Evolutionary conservation across 2,888 invertebrate genomes (phyloP).

Genomic region (Drosophila affinis): DNA sequence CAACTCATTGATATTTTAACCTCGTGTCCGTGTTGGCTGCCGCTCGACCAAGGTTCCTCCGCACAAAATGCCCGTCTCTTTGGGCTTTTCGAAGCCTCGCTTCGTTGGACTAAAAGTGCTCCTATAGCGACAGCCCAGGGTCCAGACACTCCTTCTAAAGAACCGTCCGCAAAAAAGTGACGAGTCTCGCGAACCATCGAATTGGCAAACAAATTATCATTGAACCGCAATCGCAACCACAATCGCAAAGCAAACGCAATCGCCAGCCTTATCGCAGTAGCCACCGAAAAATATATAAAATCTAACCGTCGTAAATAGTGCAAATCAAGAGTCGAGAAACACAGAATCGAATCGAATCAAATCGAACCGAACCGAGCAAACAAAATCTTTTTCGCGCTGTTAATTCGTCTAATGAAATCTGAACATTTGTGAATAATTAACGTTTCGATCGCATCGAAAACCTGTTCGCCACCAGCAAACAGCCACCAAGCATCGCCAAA

Average conservation of each 20-base stretch:
- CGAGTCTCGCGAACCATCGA: constrained; percentile 6
- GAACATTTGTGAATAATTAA: constrained; percentile 64
- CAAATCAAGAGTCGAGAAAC: constrained; percentile 8
- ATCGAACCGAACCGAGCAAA: constrained; percentile 1
- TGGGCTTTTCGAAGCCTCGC: constrained; percentile 83
- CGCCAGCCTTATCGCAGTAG: not conserved
- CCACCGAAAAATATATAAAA: not conserved
- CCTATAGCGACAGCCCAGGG: constrained; percentile 66
- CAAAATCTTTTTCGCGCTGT: constrained; percentile 27
- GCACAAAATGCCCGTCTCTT: constrained; percentile 83
- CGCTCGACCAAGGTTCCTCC: constrained; percentile 80
- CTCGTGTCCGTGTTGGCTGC: constrained; percentile 82
- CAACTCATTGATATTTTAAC: constrained; percentile 82
- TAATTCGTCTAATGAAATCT: constrained; percentile 55
- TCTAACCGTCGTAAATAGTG: not conserved
- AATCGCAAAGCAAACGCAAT: not conserved
- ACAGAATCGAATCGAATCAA: constrained; percentile 21
- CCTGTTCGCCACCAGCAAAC: constrained; percentile 23
- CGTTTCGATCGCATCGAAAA: constrained; percentile 42
- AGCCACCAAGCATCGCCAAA: constrained; percentile 39
- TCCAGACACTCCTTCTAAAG: constrained; percentile 17
- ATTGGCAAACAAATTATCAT: constrained; percentile 10
- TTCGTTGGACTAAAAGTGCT: constrained; percentile 84
- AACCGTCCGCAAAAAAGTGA: constrained; percentile 2
- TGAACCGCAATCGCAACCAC: not conserved